Conservation (phyloP, 2,797 vertebrate genomes). For the Thamnophis elegans region DNA sequence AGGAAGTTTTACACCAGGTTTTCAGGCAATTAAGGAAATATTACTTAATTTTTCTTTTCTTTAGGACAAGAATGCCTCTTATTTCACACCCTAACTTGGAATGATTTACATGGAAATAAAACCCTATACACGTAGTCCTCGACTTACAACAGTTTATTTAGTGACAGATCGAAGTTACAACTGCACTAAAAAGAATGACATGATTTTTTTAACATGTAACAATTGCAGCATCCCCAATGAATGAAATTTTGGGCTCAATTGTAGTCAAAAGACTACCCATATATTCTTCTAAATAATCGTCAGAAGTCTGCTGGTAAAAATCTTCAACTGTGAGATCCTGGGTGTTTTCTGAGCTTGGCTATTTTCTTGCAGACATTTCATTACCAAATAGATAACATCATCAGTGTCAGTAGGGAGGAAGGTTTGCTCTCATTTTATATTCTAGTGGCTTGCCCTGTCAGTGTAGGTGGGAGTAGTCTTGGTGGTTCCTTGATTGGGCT, state of each 20-base stretch:
- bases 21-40: background rate
- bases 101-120: background rate
- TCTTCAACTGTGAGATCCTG: background rate
- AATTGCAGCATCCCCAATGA: background rate
- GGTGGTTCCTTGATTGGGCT: background rate
- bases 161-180: background rate
- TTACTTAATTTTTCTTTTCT: background rate
- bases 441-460: background rate
- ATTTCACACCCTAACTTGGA: background rate
- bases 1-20: background rate
- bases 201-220: background rate
- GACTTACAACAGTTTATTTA: background rate
- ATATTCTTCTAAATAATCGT: background rate
- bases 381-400: background rate
- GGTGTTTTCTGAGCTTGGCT: background rate
- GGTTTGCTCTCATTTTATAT: background rate
- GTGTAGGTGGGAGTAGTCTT: background rate
- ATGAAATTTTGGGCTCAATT: background rate
- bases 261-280: background rate
- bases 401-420: background rate
- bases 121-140: background rate
- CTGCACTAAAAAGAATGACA: background rate
- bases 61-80: background rate
- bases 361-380: background rate
- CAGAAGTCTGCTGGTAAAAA: background rate